Percentiles rank a stretch among this genome's conserved stretches.
Evolutionary conservation across 2,888 invertebrate genomes (phyloP).

Genomic region (Steinernema hermaphroditum): DNA sequence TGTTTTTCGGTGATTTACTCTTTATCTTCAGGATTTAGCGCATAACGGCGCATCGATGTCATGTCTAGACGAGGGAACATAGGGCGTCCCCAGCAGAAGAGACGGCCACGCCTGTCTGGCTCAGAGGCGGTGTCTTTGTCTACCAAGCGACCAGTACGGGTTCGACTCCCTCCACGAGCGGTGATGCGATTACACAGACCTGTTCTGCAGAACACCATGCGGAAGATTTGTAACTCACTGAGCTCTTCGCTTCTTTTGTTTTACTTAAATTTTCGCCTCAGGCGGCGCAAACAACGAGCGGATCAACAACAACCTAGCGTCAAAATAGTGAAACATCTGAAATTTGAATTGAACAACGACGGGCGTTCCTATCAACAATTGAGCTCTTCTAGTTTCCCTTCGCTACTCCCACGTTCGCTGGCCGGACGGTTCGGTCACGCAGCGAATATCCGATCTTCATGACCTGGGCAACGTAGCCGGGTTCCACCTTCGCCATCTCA

Average conservation of each 20-base stretch:
- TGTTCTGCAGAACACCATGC: conserved; percentile 1
- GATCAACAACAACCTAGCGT: conserved; percentile 8
- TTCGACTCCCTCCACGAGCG: background rate
- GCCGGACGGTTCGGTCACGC: conserved; percentile 87
- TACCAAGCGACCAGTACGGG: background rate
- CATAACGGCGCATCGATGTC: background rate
- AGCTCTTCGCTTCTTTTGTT: background rate
- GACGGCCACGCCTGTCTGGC: background rate
- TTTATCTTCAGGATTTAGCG: background rate
- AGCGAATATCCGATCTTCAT: conserved; percentile 94
- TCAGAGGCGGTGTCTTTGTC: background rate
- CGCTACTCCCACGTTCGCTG: conserved; percentile 89
- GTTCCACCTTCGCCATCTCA: conserved; percentile 68
- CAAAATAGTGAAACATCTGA: conserved; percentile 6
- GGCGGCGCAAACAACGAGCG: background rate
- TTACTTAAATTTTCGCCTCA: background rate
- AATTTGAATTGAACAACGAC: conserved; percentile 9
- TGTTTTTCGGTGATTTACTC: background rate
- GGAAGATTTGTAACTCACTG: background rate
- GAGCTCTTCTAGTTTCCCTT: conserved; percentile 35
- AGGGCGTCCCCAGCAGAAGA: background rate
- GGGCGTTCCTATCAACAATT: background rate
- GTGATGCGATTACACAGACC: background rate
- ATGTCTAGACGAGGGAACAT: background rate
- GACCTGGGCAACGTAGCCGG: conserved; percentile 87